phyloP scores from a whole-genome alignment of 2,113 vertebrate species.

The Spea multiplicata region DNA sequence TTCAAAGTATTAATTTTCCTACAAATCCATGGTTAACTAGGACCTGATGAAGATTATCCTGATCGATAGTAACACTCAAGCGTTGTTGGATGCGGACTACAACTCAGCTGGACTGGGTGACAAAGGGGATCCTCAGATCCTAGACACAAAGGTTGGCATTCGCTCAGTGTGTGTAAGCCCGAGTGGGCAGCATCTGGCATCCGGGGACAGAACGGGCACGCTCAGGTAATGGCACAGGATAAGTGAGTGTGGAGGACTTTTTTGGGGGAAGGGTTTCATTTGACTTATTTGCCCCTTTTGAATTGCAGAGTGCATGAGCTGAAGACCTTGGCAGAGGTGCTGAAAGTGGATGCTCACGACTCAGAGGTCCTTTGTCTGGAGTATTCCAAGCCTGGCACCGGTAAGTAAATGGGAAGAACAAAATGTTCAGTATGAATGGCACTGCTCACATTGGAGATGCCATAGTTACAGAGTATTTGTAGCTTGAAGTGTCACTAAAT shows the following conservation, averaged over 20 bases:
- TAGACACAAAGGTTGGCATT: conserved; percentile 81
- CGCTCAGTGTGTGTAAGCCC: conserved; percentile 89
- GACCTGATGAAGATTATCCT: conserved; percentile 95
- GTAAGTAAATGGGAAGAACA: conserved; percentile 58
- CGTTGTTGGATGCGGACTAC: conserved; percentile 83
- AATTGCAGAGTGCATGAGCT: conserved; percentile 84
- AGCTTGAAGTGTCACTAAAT: too few relatives aligned
- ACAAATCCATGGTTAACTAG: conserved; percentile 58
- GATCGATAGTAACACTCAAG: conserved; percentile 78
- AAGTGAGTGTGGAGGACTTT: not conserved
- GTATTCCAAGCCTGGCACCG: conserved; percentile 92
- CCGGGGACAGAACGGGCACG: conserved; percentile 90
- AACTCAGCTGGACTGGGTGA: conserved; percentile 69
- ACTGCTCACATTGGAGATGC: too few relatives aligned
- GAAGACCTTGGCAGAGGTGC: conserved; percentile 81
- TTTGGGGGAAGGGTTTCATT: not conserved
- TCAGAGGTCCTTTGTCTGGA: conserved; percentile 94
- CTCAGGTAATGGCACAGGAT: conserved; percentile 74
- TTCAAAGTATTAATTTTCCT: not conserved
- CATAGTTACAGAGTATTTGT: too few relatives aligned
- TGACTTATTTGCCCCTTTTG: conserved; percentile 29
- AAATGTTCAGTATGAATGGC: too few relatives aligned
- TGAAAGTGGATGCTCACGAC: conserved; percentile 95
- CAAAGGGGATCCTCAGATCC: conserved; percentile 76
- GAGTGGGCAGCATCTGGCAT: conserved; percentile 89